Base-by-base conservation (phyloP, 2,888 invertebrate species). In the Tipula lateralis region DNA sequence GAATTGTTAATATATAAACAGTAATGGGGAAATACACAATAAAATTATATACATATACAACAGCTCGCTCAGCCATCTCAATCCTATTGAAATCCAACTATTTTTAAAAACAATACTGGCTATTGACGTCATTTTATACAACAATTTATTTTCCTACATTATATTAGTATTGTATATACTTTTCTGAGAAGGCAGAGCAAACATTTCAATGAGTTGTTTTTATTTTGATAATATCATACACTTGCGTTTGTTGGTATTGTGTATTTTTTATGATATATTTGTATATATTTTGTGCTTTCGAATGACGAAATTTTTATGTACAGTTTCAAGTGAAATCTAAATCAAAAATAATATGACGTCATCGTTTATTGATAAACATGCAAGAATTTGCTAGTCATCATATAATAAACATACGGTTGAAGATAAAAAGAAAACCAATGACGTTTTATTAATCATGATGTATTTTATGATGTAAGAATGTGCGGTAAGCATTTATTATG, bases 51-150 rank as follows among this genome's bases (percentile, higher is more conserved):
- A 66, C 24, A 66, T 9, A 12, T n/a, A 66, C 66, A 66, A 66
- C 9, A 66, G 24, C 66, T 66, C 66, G 66, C 66, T 66, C 66
- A 66, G 66, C 66, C 24, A 24, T 66, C 66, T 66, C 66, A 66
- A 66, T 66, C 66, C 24, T 12, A 66, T 66, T 66, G 24, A 66
- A 66, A 7, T 24, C 24, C 66, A 24, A 66, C 66, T 66, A 66
- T 66, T 66, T 66, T 66, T 66, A 66, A 66, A 66, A 66, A 66
- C 66, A 66, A 66, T 66, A 9, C 24, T 66, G 66, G 13, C n/a
- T 44, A 66, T 66, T 66, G 66, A 66, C 66, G 66, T 66, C 66
- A 66, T 66, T 66, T 66, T 66, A 24, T 66, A 66, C 24, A 44
- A 66, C 66, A 66, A 66, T 0, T 66, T 66, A 66, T 66, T 5